Conservation (phyloP, 1,140 invertebrate genomes). For the Heliothis subflexa region DNA sequence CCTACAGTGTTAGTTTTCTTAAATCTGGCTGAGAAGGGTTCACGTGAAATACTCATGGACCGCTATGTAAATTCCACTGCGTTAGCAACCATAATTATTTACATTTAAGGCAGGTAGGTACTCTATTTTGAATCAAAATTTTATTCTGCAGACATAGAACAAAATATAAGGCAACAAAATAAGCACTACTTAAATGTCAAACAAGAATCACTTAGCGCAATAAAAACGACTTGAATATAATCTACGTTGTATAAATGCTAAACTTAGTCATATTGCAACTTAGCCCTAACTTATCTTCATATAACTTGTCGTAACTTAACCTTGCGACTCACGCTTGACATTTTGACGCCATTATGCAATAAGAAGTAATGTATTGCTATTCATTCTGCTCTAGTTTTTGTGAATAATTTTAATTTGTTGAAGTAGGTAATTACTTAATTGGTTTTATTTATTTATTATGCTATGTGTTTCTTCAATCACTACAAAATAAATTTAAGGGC, state of each 20-base stretch:
- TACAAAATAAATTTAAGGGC: too few relatives aligned
- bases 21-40: too few relatives aligned
- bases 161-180: background rate
- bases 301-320: conserved; percentile 9
- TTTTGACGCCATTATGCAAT: conserved; percentile 32
- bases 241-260: background rate
- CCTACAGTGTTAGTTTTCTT: too few relatives aligned
- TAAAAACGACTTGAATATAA: background rate
- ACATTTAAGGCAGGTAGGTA: too few relatives aligned
- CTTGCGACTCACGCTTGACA: conserved; percentile 38
- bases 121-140: too few relatives aligned
- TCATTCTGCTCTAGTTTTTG: conserved; percentile 12
- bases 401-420: conserved; percentile 16
- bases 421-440: background rate
- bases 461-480: too few relatives aligned
- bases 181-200: background rate
- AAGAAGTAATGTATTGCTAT: background rate
- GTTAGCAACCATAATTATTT: too few relatives aligned
- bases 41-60: too few relatives aligned
- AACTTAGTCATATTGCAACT: background rate
- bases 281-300: background rate
- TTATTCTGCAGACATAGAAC: background rate
- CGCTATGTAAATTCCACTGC: too few relatives aligned
- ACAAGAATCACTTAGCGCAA: background rate
- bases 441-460: background rate